Percentiles rank a stretch among this genome's conserved stretches.
Conservation (phyloP, 1,140 invertebrate species). For the Halictus rubicundus region DNA sequence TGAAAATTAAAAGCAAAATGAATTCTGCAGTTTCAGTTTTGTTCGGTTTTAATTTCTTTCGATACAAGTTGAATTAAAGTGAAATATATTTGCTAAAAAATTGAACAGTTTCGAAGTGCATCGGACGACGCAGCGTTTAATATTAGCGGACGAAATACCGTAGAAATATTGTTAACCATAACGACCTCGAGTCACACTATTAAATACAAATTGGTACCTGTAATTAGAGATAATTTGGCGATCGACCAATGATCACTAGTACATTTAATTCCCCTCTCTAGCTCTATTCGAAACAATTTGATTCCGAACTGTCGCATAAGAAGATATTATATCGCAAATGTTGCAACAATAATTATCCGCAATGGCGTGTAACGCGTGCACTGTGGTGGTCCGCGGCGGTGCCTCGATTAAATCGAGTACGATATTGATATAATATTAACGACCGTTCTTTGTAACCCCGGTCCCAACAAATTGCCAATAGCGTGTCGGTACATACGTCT, state of each 20-base stretch:
- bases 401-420: not conserved
- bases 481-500: not conserved
- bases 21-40: no score
- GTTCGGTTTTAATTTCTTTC: no score
- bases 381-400: not conserved
- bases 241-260: not conserved
- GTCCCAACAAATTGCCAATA: not conserved
- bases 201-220: not conserved
- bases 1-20: no score
- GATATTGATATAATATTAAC: slow-evolving; percentile 13
- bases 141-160: not conserved
- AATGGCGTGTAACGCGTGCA: not conserved
- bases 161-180: not conserved
- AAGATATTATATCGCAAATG: not conserved
- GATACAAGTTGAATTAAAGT: no score
- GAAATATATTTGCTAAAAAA: no score
- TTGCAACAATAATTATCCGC: slow-evolving; percentile 23
- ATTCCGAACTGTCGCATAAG: not conserved
- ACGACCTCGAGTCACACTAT: not conserved
- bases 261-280: not conserved
- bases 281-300: not conserved
- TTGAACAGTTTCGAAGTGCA: no score
- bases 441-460: not conserved
- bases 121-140: not conserved
- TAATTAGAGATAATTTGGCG: not conserved